These are phyloP conservation scores for Pluvianellus socialis DNA, from an alignment of 2,113 vertebrate genomes.

Conservation along the genomic window DNA sequence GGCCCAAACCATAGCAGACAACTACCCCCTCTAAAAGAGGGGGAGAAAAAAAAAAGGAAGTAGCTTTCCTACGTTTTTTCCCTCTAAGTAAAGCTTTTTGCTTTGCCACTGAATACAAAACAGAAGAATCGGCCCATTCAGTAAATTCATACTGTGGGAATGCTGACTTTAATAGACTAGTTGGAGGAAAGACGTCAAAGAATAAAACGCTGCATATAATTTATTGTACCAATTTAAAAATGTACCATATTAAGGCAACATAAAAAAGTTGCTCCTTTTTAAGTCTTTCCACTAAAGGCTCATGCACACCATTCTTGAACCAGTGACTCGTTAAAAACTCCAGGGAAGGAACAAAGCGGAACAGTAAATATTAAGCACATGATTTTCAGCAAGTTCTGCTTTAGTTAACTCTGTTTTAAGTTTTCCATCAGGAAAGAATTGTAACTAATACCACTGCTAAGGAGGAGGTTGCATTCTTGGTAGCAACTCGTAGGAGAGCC, in stretches of 20 bases:
- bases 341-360: constrained; percentile 18
- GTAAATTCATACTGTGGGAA: constrained; percentile 21
- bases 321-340: constrained; percentile 20
- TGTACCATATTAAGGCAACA: constrained; percentile 32
- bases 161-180: background rate
- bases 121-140: constrained; percentile 38
- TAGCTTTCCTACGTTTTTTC: background rate
- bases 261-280: constrained; percentile 45
- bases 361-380: constrained; percentile 35
- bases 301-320: constrained; percentile 19
- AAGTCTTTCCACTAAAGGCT: constrained; percentile 30
- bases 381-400: constrained; percentile 37
- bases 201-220: constrained; percentile 53
- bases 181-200: constrained; percentile 41
- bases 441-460: background rate
- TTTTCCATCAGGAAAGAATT: constrained; percentile 5
- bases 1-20: background rate
- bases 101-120: constrained; percentile 25
- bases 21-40: background rate
- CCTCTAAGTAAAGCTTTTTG: background rate
- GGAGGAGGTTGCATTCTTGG: background rate
- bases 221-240: constrained; percentile 51
- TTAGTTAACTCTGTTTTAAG: background rate
- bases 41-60: background rate
- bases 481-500: background rate